Evolutionary conservation across 2,797 vertebrate species (phyloP), one percentile per base, ranked within the genome.

Genomic region (Takifugu ocellatus): DNA sequence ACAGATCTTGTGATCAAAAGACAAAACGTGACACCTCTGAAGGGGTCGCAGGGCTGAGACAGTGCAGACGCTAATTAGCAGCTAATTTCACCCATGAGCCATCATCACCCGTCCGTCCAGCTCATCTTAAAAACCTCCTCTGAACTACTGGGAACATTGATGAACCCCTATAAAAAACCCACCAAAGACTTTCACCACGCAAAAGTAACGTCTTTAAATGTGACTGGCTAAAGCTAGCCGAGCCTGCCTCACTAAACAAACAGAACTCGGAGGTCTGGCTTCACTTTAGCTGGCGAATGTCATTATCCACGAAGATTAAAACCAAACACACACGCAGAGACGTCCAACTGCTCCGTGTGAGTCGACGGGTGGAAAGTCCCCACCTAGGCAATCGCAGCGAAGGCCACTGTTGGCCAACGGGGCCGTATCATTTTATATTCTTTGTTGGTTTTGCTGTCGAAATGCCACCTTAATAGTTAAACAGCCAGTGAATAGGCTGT

Each of bases 241-340:
- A 60, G 61, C 24, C 69, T 21, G 78, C 47, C 72, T 76, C 15
- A 53, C 72, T 69, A 69, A 73, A 77, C 79, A 84, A 87, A 84
- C 79, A 83, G 51, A 76, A 74, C 76, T 71, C 29, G 79, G 75
- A 79, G 72, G 83, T 84, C 84, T 84, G 75, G 78, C 73, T 74
- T 79, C 48, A 52, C 68, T 78, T 70, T 51, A 55, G 72, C 79
- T 84, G 81, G 77, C 29, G 54, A 64, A 74, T 44, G 59, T 77
- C 75, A 79, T 84, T 79, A 84, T 77, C 72, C 62, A 75, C 49
- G 31, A 63, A 56, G 45, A 75, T 84, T 71, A 68, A 85, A 87
- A 85, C 78, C 66, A 84, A 87, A 87, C 80, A 86, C 26, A 25
- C 59, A 25, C 54, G 49, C 56, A 64, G 51, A 61, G 58, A 48